Base-by-base conservation (phyloP, 2,888 invertebrate genomes). In the Hedychridium roseum region DNA sequence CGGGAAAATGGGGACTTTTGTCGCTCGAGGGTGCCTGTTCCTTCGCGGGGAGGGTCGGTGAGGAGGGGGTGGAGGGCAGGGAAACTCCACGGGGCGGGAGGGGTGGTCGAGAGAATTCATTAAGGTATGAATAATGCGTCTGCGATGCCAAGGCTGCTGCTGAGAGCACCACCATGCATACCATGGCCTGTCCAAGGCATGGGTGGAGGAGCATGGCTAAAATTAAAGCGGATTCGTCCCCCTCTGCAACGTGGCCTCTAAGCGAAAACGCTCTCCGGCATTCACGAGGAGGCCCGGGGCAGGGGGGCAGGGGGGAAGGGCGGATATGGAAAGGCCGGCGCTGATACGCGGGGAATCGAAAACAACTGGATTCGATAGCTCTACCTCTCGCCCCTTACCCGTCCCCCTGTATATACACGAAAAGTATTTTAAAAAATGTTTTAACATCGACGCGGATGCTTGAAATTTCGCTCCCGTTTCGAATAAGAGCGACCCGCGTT, bases 81-180 rank as follows among this genome's bases (percentile, higher is more conserved):
- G 4, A 15, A 15, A 12, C 16, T 2, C 9, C 6, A 17, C 7
- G 30, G 30, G 26, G 35, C 15, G 17, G 36, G 15, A 31, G 47
- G 32, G 32, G 39, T 30, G 17, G 38, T 21, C 28, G 68, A 69
- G 70, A 68, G 73, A 76, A 75, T 76, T 76, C 74, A 73, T 75
- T 74, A 76, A 72, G 74, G 71, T 76, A 76, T 75, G 76, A 76
- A 74, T 76, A 76, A 75, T 71, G 73, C 74, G 75, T 75, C 74
- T 74, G 73, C 74, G 74, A 75, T 73, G 75, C 74, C 74, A 75
- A 75, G 75, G 74, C 71, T 74, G 71, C 64, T 62, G 66, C 64
- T 63, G 66, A 62, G 69, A 62, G 65, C 61, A 31, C 30, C 55
- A 68, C 67, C 68, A 58, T 68, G 67, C 65, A 71, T 72, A 68